phyloP scores from a whole-genome alignment of 64 coral and sea anemone species.

The Stichodactyla mertensii region DNA sequence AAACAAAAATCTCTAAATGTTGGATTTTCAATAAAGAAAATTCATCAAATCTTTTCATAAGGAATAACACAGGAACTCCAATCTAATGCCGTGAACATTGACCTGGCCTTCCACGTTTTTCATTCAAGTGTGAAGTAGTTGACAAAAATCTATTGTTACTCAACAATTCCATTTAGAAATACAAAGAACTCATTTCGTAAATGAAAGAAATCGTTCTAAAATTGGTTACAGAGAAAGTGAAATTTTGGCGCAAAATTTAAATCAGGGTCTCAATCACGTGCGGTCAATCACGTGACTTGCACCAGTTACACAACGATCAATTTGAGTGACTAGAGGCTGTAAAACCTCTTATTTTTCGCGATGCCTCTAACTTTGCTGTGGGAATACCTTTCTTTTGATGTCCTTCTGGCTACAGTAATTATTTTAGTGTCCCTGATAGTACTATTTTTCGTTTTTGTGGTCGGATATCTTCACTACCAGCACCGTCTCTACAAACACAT shows the following conservation, averaged over 20 bases:
- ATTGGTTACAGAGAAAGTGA: neutral
- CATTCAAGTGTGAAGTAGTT: too few species aligned
- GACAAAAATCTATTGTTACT: too few species aligned
- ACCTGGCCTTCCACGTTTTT: too few species aligned
- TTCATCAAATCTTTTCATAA: too few species aligned
- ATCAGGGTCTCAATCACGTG: neutral
- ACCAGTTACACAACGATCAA: neutral
- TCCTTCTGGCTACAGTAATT: neutral
- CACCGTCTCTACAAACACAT: conserved; percentile 51
- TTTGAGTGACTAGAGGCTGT: too few species aligned
- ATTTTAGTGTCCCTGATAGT: neutral
- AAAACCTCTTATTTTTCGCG: neutral
- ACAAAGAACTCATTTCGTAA: too few species aligned
- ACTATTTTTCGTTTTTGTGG: neutral
- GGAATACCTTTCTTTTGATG: neutral
- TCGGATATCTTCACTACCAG: conserved; percentile 33
- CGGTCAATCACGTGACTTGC: neutral
- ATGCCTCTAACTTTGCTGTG: neutral
- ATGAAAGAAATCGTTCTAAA: too few species aligned
- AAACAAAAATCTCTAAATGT: too few species aligned
- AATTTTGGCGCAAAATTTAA: neutral
- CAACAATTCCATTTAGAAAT: too few species aligned
- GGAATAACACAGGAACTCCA: too few species aligned
- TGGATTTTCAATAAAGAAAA: too few species aligned
- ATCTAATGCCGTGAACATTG: too few species aligned